Base-by-base conservation (phyloP, 2,113 vertebrate genomes). In the Polyodon spathula region DNA sequence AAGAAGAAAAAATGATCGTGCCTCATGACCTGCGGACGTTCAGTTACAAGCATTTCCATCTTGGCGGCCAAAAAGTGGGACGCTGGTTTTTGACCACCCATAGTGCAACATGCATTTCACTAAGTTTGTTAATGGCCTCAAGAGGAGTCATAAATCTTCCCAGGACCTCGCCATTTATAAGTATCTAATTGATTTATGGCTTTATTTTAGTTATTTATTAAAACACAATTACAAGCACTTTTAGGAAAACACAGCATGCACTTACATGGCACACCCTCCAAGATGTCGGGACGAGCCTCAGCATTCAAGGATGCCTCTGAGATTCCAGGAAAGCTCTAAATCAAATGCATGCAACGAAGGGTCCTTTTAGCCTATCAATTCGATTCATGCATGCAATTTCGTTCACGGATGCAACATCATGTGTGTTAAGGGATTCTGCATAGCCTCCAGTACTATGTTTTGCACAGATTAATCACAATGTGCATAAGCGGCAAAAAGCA, bases 141-240 rank as follows among this genome's bases (percentile, higher is more conserved):
- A 46, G 43, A 9, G 51, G 54, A 57, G 44, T 58, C 44, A 41
- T 58, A 63, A 48, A 63, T 63, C 62, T 51, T 58, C 37, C 40
- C 5, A 11, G n/a, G 16, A 27, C 39, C 17, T 16, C 12, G 7
- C 37, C 8, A n/a, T 50, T n/a, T 12, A 53, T 42, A 56, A n/a
- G 53, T 16, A 56, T 46, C 43, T 58, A 42, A 63, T 37, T 63
- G 62, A 63, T 61, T 61, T 53, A 61, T 39, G 55, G 44, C 54
- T 48, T 46, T 46, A 56, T 56, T 51, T 46, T 56, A 42, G 12
- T 58, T 17, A 27, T 48, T 63, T 50, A 58, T 63, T 63, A 63
- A 63, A 63, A 56, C 38, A n/a, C 56, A 63, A 58, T 63, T 56
- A 38, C 44, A 58, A 16, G 62, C 15, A 14, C 54, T 42, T 63